phyloP scores from a whole-genome alignment of 2,113 vertebrate genomes.

The Eptesicus fuscus region DNA sequence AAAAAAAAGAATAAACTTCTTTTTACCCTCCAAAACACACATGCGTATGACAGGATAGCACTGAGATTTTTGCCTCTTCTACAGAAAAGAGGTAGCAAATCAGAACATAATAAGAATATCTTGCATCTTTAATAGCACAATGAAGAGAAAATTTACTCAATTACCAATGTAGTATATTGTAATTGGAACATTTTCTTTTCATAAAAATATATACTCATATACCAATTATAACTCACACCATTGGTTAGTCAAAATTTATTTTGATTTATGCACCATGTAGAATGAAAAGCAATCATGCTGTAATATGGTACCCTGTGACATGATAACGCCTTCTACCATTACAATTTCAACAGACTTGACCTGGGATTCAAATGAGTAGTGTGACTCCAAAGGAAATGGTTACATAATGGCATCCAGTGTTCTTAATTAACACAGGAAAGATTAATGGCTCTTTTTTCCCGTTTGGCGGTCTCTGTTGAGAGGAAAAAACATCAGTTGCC shows the following conservation, averaged over 20 bases:
- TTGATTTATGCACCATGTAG: constrained; percentile 23
- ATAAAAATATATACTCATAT: neutral
- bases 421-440: constrained; percentile 55
- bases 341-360: constrained; percentile 20
- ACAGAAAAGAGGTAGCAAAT: neutral
- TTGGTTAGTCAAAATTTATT: constrained; percentile 4
- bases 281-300: neutral
- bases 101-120: neutral
- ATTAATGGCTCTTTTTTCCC: neutral
- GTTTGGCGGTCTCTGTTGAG: constrained; percentile 47
- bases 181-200: neutral
- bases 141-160: neutral
- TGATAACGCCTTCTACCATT: constrained; percentile 14
- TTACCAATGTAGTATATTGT: neutral
- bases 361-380: neutral
- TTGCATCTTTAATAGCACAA: neutral
- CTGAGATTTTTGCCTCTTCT: neutral
- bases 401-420: constrained; percentile 23
- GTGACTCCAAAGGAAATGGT: constrained; percentile 4
- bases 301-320: neutral
- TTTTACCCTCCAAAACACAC: neutral
- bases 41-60: neutral
- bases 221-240: neutral
- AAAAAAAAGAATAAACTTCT: neutral
- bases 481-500: constrained; percentile 35